Base-by-base conservation (phyloP, 2,113 vertebrate genomes). In the Turnix velox region DNA sequence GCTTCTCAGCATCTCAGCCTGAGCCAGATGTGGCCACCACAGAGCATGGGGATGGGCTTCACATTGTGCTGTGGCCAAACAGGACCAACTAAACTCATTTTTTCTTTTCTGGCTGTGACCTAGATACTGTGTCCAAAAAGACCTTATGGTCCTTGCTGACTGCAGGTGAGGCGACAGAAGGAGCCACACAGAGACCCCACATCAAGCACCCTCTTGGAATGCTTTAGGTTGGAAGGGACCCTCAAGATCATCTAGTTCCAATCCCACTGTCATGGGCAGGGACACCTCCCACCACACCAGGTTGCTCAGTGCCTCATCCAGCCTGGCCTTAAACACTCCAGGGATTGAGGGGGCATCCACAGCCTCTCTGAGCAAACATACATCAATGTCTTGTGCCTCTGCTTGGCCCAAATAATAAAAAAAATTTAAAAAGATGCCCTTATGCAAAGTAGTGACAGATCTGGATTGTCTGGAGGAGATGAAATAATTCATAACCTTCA, bases 401-500 rank as follows among this genome's bases (percentile, higher is more conserved):
- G 78, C 78, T 58, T 83, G 76, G 83, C 37, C 37, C 3, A 27
- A 37, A 33, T 37, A 27, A 12, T 28, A 25, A 40, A 45, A 42
- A 67, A 74, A 31, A 5, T 40, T n/a, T 19, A 45, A 20, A 45
- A 45, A 45, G 30, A 42, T n/a, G n/a, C n/a, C n/a, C n/a, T n/a
- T n/a, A n/a, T 65, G 40, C 42, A 65, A 37, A 82, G 73, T 9
- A 22, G 66, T 92, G 89, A 79, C 87, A 91, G 81, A 91, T 94
- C 91, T 93, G 93, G 82, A 93, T 74, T 92, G 94, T 94, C 84
- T 95, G 80, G 55, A 90, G 59, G 88, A 94, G 92, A 95, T 80
- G 87, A 94, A 97, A 95, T 95, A 95, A 96, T 96, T 97, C 85
- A 95, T 95, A 96, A 90, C 84, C 83, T 96, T 88, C 0, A 0